These are phyloP conservation scores for Thelaira solivaga DNA, from an alignment of 2,888 invertebrate species.

Conservation along the genomic window DNA sequence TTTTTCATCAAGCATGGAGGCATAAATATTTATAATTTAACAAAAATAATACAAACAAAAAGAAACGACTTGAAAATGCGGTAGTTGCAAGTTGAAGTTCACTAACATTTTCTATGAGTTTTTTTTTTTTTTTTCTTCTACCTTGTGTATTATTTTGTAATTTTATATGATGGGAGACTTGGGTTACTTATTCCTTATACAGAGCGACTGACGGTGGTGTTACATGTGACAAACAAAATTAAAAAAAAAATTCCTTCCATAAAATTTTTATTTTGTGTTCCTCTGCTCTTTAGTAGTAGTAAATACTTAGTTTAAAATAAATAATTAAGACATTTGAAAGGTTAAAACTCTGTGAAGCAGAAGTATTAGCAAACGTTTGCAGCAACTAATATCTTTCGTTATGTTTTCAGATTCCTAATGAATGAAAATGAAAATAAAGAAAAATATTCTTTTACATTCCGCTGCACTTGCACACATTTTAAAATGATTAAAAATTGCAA, in stretches of 20 bases:
- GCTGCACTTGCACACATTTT: no score
- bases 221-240: not conserved
- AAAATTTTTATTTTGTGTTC: not conserved
- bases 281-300: no score
- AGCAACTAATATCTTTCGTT: not conserved
- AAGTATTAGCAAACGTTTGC: not conserved
- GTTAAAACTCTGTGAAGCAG: not conserved
- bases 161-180: conserved; percentile 8
- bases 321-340: not conserved
- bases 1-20: conserved; percentile 21
- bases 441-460: not conserved
- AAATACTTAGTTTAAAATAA: not conserved
- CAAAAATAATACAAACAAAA: conserved; percentile 8
- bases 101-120: conserved; percentile 44
- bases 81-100: conserved; percentile 57
- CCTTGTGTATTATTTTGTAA: conserved; percentile 1
- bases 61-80: conserved; percentile 43
- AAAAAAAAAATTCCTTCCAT: not conserved
- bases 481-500: not conserved
- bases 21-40: conserved; percentile 39
- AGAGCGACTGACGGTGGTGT: conserved; percentile 1
- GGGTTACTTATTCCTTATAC: conserved; percentile 37
- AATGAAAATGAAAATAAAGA: not conserved
- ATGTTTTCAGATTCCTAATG: no score
- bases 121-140: no score